phyloP scores from a whole-genome alignment of 2,797 vertebrate genomes.

The Paramormyrops hopkinsi region DNA sequence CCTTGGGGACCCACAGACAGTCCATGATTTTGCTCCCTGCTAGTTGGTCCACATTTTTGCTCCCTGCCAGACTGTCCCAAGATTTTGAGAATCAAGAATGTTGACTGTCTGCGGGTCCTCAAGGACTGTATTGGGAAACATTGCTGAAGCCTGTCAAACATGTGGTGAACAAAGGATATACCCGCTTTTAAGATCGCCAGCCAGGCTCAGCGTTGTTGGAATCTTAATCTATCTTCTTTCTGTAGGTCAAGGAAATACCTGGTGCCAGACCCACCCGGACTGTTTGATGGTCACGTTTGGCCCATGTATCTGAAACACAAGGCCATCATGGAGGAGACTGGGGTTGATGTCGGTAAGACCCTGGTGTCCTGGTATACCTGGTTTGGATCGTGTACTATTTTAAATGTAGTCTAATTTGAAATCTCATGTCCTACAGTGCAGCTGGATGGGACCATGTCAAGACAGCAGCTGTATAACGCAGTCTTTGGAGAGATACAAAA shows the following conservation, averaged over 20 bases:
- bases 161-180: neutral
- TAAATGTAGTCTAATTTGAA: neutral
- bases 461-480: constrained; percentile 74
- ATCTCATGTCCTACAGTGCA: constrained; percentile 61
- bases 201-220: neutral
- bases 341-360: constrained; percentile 69
- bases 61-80: neutral
- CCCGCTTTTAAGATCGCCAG: neutral
- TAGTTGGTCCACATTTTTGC: neutral
- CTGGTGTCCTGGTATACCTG: neutral
- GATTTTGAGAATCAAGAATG: neutral
- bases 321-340: constrained; percentile 73
- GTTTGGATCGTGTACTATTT: neutral
- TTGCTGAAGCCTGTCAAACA: neutral
- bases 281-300: constrained; percentile 88
- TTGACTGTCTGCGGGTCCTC: neutral
- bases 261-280: constrained; percentile 81
- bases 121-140: neutral
- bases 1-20: neutral
- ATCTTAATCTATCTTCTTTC: neutral
- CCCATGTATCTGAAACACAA: constrained; percentile 88
- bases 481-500: constrained; percentile 77
- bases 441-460: constrained; percentile 77
- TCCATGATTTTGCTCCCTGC: neutral
- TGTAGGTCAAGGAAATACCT: constrained; percentile 79